Conservation (phyloP, 2,113 vertebrate genomes). For the Pseudopipra pipra region DNA sequence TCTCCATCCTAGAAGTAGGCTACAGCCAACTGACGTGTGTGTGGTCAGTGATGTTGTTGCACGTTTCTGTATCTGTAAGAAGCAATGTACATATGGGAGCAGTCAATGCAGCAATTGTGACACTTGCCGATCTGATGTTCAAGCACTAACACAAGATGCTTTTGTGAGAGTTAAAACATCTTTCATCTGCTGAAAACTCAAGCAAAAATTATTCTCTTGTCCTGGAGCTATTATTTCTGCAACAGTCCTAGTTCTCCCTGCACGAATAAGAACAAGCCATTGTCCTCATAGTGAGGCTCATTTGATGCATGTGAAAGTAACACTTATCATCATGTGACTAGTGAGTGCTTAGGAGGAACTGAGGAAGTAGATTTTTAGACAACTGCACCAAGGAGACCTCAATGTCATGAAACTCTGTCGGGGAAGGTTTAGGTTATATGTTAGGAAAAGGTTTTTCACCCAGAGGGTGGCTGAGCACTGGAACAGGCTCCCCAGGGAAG, state of each 20-base stretch:
- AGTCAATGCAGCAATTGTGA: background rate
- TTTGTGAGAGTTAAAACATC: background rate
- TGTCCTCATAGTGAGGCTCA: background rate
- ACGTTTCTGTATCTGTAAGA: fast-evolving
- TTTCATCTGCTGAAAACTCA: background rate
- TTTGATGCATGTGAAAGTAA: background rate
- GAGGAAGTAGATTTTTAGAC: background rate
- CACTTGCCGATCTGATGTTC: background rate
- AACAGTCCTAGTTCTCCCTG: background rate
- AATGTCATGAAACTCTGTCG: background rate
- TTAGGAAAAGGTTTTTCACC: background rate
- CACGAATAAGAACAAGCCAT: background rate
- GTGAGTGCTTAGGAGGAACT: background rate
- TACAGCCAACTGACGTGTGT: background rate
- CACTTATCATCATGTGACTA: background rate
- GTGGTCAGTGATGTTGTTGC: background rate
- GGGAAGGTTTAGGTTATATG: background rate
- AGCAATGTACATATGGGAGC: background rate
- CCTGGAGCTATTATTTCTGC: background rate
- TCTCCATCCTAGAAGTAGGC: background rate
- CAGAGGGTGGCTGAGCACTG: background rate
- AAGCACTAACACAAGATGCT: background rate
- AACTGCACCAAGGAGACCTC: background rate
- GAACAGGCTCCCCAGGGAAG: background rate
- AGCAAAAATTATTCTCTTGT: background rate